Base-by-base conservation (phyloP, 92 coral and sea anemone species). In the Palythoa grandis region DNA sequence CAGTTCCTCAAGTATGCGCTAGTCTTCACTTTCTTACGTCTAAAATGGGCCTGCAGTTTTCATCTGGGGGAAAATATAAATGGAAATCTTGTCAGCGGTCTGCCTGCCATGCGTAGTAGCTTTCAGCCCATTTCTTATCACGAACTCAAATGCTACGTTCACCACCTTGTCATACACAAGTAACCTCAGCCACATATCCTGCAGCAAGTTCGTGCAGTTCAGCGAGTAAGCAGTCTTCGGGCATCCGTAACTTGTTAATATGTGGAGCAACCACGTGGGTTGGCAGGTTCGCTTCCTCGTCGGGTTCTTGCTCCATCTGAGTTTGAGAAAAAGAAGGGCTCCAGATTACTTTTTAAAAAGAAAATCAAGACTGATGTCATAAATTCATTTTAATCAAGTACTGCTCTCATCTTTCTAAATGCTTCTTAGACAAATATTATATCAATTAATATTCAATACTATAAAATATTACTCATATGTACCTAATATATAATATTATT, bases 211-310 rank as follows among this genome's bases (percentile, higher is more conserved):
- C 97, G 16, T 92, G 89, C 2, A 97, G 93, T 68, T 97, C 99
- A n/a, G 92, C 95, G 14, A 97, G 91, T 43, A 89, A 84, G 74
- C 98, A 97, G 84, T 97, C 99, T 89, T 97, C 99, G 5, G 99
- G 99, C 89, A 97, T 88, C 14, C 97, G 99, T 25, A 97, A 76
- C 79, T 89, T 92, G 63, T 91, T 91, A 82, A 97, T 87, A 74
- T 96, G 99, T 37, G 98, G 98, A 13, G 92, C 98, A 16, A 95
- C 88, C 16, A 92, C 93, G 78, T 90, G 94, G 2, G 98, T 83
- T 0, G 95, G 94, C 37, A 94, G 88, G 65, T 74, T 86, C 23
- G 92, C 72, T 40, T 91, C 96, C 61, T 83, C 92, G 11, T 93
- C 92, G 40, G 87, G 83, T 7, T 90, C 77, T 12, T 70, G 86